Evolutionary conservation across 2,113 vertebrate genomes (phyloP).

Genomic region (Tetraodon nigroviridis): DNA sequence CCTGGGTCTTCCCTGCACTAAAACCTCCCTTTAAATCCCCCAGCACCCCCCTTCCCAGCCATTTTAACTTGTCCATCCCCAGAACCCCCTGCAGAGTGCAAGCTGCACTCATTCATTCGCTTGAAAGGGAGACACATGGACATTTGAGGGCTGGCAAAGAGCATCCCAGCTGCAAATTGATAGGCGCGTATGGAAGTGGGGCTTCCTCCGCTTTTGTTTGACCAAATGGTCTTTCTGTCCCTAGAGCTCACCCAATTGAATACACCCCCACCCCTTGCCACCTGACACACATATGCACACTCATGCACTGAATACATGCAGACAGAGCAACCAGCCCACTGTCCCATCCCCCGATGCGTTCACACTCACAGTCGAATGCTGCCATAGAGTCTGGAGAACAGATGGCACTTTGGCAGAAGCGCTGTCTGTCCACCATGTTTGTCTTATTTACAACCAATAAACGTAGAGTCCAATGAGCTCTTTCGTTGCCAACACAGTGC

Average conservation of each 20-base stretch:
- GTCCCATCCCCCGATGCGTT: slow-evolving; percentile 22
- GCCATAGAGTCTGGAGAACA: slow-evolving; percentile 60
- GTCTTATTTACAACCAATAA: slow-evolving; percentile 71
- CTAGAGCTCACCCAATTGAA: slow-evolving; percentile 43
- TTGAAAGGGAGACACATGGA: slow-evolving; percentile 55
- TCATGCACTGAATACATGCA: slow-evolving; percentile 11
- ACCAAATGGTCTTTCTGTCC: slow-evolving; percentile 61
- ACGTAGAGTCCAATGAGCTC: slow-evolving; percentile 21
- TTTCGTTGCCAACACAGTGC: slow-evolving; percentile 42
- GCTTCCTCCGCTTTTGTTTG: slow-evolving; percentile 63
- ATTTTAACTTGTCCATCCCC: slow-evolving; percentile 42
- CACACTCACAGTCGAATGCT: slow-evolving; percentile 15
- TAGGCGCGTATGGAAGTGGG: slow-evolving; percentile 61
- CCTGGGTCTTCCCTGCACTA: slow-evolving; percentile 27
- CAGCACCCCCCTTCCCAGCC: slow-evolving; percentile 23
- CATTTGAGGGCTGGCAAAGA: slow-evolving; percentile 58
- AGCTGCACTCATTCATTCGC: slow-evolving; percentile 61
- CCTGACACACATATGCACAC: slow-evolving; percentile 15
- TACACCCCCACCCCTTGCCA: slow-evolving; percentile 30
- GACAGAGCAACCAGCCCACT: slow-evolving; percentile 15
- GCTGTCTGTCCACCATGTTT: slow-evolving; percentile 69
- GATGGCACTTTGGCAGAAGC: slow-evolving; percentile 68
- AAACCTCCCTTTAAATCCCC: slow-evolving; percentile 24
- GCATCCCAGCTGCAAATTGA: slow-evolving; percentile 55
- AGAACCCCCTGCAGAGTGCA: slow-evolving; percentile 55